A percentile compares a stretch with the other conserved stretches of the same genome.
These are phyloP conservation scores for Amphimedon queenslandica DNA, from an alignment of 37 sponge, comb jelly and placozoan species.

Conservation along the genomic window DNA sequence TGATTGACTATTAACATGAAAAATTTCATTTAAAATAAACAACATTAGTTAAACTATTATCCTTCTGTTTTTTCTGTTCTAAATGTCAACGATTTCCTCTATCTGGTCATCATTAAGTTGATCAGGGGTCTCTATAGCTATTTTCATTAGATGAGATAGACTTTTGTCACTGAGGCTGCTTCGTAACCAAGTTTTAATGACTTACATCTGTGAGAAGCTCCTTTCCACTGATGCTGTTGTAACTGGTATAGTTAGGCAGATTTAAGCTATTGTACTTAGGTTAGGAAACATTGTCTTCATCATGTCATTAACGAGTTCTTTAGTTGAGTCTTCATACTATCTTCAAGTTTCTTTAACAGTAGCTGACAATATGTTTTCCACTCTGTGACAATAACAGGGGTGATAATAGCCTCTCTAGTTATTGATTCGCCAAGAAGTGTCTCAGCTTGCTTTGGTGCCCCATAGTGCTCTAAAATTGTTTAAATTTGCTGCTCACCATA, in stretches of 20 bases:
- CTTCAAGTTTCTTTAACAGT: neutral
- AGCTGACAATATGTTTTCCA: slow-evolving; percentile 28
- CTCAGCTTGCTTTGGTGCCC: neutral
- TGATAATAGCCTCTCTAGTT: slow-evolving; percentile 1
- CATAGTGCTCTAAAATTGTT: slow-evolving; percentile 12
- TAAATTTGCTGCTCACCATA: neutral
- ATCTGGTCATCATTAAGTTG: slow-evolving; percentile 8
- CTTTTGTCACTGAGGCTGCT: slow-evolving; percentile 34
- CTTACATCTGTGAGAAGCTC: slow-evolving; percentile 60
- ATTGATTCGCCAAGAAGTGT: slow-evolving; percentile 10
- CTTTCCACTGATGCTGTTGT: slow-evolving; percentile 59
- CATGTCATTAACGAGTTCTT: slow-evolving; percentile 52
- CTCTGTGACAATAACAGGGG: slow-evolving; percentile 13
- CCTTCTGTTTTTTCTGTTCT: slow-evolving; percentile 35
- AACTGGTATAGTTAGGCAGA: slow-evolving; percentile 51
- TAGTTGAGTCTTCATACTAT: slow-evolving; percentile 12
- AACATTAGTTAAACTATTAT: slow-evolving; percentile 17
- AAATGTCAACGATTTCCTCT: slow-evolving; percentile 25
- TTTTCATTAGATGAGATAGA: slow-evolving; percentile 28
- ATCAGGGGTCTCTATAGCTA: slow-evolving; percentile 26
- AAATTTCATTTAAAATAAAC: too few relatives aligned
- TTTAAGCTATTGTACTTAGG: slow-evolving; percentile 32
- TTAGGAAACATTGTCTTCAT: slow-evolving; percentile 49
- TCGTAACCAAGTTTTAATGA: slow-evolving; percentile 57
- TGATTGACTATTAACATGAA: too few relatives aligned